Evolutionary conservation across 2,888 invertebrate genomes (phyloP).

Genomic region (Xylota segnis): DNA sequence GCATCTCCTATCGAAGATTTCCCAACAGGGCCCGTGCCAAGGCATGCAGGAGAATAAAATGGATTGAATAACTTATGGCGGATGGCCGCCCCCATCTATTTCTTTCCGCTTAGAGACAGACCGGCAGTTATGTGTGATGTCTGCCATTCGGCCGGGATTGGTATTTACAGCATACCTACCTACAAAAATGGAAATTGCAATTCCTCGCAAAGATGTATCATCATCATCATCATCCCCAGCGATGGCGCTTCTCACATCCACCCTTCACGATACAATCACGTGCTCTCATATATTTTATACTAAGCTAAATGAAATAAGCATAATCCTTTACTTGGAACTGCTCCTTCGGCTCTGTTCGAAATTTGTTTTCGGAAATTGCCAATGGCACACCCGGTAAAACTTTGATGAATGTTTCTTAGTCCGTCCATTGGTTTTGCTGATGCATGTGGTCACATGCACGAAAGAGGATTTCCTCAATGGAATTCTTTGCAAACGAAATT

Average conservation of each 20-base stretch:
- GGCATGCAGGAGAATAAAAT: conserved; percentile 40
- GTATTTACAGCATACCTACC: conserved; percentile 49
- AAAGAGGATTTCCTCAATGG: conserved; percentile 3
- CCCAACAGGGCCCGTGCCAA: conserved; percentile 47
- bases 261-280: background rate
- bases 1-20: conserved; percentile 68
- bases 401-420: conserved; percentile 25
- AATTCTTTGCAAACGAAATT: conserved; percentile 33
- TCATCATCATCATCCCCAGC: background rate
- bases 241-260: background rate
- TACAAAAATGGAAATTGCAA: conserved; percentile 39
- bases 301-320: conserved; percentile 39
- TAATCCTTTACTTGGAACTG: conserved; percentile 24
- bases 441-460: conserved; percentile 2
- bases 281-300: background rate
- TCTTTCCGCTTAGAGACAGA: conserved; percentile 24
- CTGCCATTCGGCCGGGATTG: conserved; percentile 17
- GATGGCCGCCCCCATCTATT: conserved; percentile 24
- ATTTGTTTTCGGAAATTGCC: conserved; percentile 51
- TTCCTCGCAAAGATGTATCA: background rate
- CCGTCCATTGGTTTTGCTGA: background rate
- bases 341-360: background rate
- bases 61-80: conserved; percentile 64
- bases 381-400: conserved; percentile 32
- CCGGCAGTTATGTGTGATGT: conserved; percentile 26